Percentiles rank a stretch among this genome's conserved stretches.
Evolutionary conservation across 2,888 invertebrate species (phyloP).

Genomic region (Stenoptilia bipunctidactyla): DNA sequence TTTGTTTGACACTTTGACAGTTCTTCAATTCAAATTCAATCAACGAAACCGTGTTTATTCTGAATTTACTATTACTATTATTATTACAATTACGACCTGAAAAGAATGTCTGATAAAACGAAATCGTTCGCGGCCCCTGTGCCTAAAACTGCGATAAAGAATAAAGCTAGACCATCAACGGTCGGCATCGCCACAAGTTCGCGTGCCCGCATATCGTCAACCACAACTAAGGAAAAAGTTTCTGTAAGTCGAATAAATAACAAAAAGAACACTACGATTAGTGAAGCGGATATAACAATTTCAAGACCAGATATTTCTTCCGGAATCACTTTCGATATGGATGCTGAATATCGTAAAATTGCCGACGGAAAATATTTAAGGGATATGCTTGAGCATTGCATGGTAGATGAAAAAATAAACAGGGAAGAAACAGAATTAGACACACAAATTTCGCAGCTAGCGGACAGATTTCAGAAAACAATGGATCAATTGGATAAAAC

Average conservation of each 20-base stretch:
- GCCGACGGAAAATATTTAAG: constrained; percentile 47
- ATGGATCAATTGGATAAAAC: constrained; percentile 54
- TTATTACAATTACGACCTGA: background rate
- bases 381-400: constrained; percentile 43
- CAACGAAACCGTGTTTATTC: background rate
- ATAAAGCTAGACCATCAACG: constrained; percentile 28
- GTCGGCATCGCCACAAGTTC: constrained; percentile 22
- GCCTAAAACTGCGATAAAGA: constrained; percentile 23
- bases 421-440: constrained; percentile 48
- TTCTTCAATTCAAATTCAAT: background rate
- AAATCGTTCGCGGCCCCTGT: constrained; percentile 28
- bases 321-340: constrained; percentile 30
- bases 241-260: constrained; percentile 17
- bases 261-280: constrained; percentile 23
- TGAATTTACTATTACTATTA: background rate
- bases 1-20: constrained; percentile 2
- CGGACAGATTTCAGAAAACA: constrained; percentile 53
- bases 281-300: constrained; percentile 29
- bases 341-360: constrained; percentile 33
- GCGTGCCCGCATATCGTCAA: constrained; percentile 19
- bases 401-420: constrained; percentile 49
- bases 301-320: constrained; percentile 23
- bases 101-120: constrained; percentile 39
- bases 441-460: constrained; percentile 50
- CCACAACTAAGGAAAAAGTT: constrained; percentile 21